Evolutionary conservation across 2,888 invertebrate genomes (phyloP).

Genomic region (Xanthorhoe designata): DNA sequence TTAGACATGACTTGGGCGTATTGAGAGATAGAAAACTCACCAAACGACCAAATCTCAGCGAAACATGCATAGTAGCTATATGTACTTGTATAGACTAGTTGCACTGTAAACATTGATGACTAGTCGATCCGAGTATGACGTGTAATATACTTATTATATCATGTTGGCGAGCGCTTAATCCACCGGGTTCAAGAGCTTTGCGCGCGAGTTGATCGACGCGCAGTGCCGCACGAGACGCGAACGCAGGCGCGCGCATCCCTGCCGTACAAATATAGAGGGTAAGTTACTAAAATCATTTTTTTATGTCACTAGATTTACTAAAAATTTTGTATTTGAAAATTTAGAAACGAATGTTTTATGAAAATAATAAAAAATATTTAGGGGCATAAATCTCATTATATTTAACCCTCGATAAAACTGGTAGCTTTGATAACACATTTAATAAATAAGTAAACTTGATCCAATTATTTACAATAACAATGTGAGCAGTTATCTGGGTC

Average conservation of each 20-base stretch:
- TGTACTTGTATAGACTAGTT: background rate
- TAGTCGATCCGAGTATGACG: constrained; percentile 8
- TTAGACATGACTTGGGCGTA: no score
- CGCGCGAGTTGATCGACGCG: constrained; percentile 38
- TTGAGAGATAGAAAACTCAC: no score
- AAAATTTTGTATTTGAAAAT: background rate
- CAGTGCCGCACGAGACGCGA: constrained; percentile 46
- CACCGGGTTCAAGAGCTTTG: constrained; percentile 40
- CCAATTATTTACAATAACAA: background rate
- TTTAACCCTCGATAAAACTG: background rate
- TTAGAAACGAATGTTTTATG: background rate
- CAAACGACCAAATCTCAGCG: no score
- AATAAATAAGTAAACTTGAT: constrained; percentile 11
- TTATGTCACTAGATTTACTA: constrained; percentile 2
- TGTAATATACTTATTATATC: constrained; percentile 16
- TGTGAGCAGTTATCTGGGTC: background rate
- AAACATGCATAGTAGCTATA: no score
- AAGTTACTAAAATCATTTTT: constrained; percentile 20
- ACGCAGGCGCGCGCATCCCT: constrained; percentile 44
- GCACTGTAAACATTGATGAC: background rate
- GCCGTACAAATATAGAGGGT: constrained; percentile 29
- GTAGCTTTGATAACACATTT: constrained; percentile 6
- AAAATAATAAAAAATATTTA: background rate
- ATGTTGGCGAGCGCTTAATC: constrained; percentile 23
- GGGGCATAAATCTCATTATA: background rate